Evolutionary conservation across 2,113 vertebrate genomes (phyloP), one percentile per base, ranked within the genome.

Genomic region (Dromaius novaehollandiae): DNA sequence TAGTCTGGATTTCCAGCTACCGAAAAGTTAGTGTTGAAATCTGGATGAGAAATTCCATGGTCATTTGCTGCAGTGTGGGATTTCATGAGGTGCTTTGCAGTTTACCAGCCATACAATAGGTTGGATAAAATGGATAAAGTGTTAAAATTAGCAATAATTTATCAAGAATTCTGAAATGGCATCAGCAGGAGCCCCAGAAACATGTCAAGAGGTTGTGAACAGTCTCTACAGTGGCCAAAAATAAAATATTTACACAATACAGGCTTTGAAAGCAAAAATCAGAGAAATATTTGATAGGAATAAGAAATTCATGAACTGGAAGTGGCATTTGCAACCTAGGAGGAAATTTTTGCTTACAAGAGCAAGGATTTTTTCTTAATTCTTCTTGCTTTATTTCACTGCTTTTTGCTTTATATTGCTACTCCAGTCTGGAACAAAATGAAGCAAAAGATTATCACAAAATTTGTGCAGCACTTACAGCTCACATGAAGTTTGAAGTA

Each of bases 221-320:
- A 48, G 44, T n/a, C 58, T 92, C 89, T 81, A 1, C 50, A 91
- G 88, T 83, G 89, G 79, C 74, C 82, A 89, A 73, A 86, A 95
- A 36, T 19, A 75, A 95, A 95, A 68, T 92, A 77, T 82, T 95
- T 95, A 61, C 30, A 58, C 42, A 71, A 91, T 12, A 25, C 18
- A 92, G 88, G 61, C 74, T 92, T 44, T 60, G 85, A 96, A 94
- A 93, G 74, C 89, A 82, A 90, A 91, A 96, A 88, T 58, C 63
- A 78, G 56, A 82, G 65, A 86, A 82, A 53, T 25, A 15, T 80
- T 87, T 86, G 26, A 42, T 65, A 55, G 42, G 20, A 88, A 75
- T 64, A 80, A 95, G 90, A 94, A 82, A 87, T 80, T 34, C 1
- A 78, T 91, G 69, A 82, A 51, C 63, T 63, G 58, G 85, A 82